phyloP scores from a whole-genome alignment of 2,113 vertebrate genomes.

The Herpailurus yagouaroundi region DNA sequence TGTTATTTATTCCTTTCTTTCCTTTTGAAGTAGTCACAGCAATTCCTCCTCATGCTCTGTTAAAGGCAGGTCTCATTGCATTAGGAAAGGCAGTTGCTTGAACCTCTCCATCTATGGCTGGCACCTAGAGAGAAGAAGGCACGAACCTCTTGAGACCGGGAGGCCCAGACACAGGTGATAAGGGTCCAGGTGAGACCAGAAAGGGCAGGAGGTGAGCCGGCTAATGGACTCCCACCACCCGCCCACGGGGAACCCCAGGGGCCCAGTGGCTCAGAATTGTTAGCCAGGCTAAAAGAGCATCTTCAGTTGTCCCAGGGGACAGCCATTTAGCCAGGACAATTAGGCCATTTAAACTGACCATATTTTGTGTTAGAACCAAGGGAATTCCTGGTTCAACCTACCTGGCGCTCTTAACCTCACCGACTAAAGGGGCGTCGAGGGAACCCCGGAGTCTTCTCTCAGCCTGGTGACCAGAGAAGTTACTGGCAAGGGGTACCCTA shows the following conservation, averaged over 20 bases:
- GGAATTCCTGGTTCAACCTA: constrained; percentile 63
- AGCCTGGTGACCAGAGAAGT: background rate
- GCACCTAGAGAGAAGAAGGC: background rate
- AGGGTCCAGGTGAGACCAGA: constrained; percentile 49
- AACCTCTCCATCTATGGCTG: background rate
- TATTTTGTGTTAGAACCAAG: constrained; percentile 68
- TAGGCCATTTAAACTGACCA: constrained; percentile 73
- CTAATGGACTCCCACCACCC: constrained; percentile 54
- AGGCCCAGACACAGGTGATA: background rate
- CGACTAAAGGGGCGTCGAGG: background rate
- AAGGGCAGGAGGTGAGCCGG: constrained; percentile 53
- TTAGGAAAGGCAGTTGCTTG: background rate
- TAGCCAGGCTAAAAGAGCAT: constrained; percentile 73
- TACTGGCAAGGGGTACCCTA: accelerated
- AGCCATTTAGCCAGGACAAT: constrained; percentile 74
- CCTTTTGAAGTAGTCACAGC: background rate
- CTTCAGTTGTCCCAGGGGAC: constrained; percentile 41
- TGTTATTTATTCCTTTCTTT: background rate
- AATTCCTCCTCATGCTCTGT: background rate
- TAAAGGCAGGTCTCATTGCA: background rate
- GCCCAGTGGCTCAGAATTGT: background rate
- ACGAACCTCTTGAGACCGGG: background rate
- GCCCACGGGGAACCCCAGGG: background rate
- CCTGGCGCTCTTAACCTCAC: background rate
- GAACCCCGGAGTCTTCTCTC: accelerated